Base-by-base conservation (phyloP, 2,113 vertebrate genomes). In the Pitta sordida region DNA sequence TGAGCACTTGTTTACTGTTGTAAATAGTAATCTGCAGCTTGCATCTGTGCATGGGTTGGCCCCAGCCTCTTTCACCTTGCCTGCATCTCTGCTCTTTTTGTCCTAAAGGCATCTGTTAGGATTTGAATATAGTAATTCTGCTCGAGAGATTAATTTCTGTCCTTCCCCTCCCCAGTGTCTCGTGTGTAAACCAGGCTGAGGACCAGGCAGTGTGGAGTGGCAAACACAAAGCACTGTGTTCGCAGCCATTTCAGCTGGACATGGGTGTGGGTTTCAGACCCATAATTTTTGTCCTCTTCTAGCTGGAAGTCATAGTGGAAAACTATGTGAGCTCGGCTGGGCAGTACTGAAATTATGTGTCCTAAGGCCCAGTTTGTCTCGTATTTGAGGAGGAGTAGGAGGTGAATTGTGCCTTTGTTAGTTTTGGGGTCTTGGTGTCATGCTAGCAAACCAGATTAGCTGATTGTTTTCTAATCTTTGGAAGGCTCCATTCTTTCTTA, bases 121-220 rank as follows among this genome's bases (percentile, higher is more conserved):
- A 80, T 95, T 95, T 83, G 71, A 86, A 80, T 91, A 29, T 81
- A 44, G 39, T 78, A 90, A 75, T 95, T 95, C 79, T 91, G 36
- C 71, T 79, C 1, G 3, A 91, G 85, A 93, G 82, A 77, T 94
- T 69, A 88, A 82, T 94, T 95, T 85, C 34, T 91, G 41, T 86
- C 36, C 41, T 90, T 70, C 53, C 43, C 58, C 7, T 4, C 65
- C 21, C 52, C 34, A 27, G 1, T 63, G 77, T 49, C 63, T 65
- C 2, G 0, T 15, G 21, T 67, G 30, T 65, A 59, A 92, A 77
- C 23, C 2, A 2, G 71, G 55, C 91, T 48, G 53, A 87, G 80
- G 63, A 69, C 46, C 26, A 32, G 74, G 92, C 44, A 3, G 32
- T 1, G 2, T 69, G 75, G 56, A 81, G 62, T 49, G 20, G 55